phyloP scores from a whole-genome alignment of 2,113 vertebrate species.

The Hymenochirus boettgeri region DNA sequence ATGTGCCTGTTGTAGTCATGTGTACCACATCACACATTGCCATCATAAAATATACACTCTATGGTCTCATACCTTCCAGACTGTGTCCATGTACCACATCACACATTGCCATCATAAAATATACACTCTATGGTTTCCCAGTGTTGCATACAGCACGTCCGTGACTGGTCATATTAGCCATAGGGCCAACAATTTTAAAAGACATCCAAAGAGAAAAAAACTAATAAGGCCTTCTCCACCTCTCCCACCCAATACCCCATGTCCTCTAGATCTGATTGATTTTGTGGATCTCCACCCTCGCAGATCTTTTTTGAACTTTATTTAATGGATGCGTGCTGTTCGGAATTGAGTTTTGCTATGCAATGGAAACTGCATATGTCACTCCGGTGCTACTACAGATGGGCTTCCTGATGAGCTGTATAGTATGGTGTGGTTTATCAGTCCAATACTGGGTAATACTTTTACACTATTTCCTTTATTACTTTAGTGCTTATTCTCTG shows the following conservation, averaged over 20 bases:
- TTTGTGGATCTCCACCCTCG: constrained; percentile 83
- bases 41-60: no score
- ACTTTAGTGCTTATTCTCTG: no score
- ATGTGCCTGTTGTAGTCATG: no score
- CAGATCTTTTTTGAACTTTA: constrained; percentile 83
- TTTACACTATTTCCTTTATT: no score
- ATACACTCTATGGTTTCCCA: no score
- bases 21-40: no score
- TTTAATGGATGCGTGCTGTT: constrained; percentile 93
- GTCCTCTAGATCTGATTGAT: constrained; percentile 78
- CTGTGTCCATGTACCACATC: no score
- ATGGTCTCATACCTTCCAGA: no score
- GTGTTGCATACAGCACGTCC: constrained; percentile 68
- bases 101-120: no score
- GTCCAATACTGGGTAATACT: constrained; percentile 86
- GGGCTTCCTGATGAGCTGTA: constrained; percentile 92
- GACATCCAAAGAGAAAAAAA: constrained; percentile 85
- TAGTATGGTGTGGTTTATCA: constrained; percentile 96
- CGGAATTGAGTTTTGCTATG: constrained; percentile 96
- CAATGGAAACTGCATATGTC: constrained; percentile 97
- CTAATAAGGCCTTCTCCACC: constrained; percentile 85
- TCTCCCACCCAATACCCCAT: constrained; percentile 88
- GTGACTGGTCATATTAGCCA: constrained; percentile 86
- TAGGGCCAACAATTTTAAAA: constrained; percentile 95
- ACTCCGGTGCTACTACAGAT: constrained; percentile 93